A percentile compares a stretch with the other conserved stretches of the same genome.
Evolutionary conservation across 92 coral and sea anemone species (phyloP).

Genomic region (Zoanthus sociatus): DNA sequence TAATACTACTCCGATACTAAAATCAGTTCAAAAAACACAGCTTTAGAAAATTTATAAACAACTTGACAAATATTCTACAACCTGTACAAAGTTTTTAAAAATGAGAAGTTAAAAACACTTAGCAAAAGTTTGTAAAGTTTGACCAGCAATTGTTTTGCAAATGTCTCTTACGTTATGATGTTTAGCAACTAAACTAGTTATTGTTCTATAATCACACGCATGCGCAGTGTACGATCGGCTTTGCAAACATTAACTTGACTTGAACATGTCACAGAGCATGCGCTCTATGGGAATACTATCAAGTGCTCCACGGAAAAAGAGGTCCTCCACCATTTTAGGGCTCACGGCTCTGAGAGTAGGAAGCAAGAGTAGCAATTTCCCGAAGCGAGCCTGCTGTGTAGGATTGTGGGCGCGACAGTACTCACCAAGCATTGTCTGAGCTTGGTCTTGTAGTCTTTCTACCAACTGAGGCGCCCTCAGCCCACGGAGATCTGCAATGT

Average conservation of each 20-base stretch:
- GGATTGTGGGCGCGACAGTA: slow-evolving; percentile 90
- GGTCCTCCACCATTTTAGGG: slow-evolving; percentile 78
- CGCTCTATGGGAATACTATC: slow-evolving; percentile 95
- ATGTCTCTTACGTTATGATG: not conserved
- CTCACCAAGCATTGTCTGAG: slow-evolving; percentile 97
- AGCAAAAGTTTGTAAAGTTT: no score
- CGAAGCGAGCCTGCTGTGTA: slow-evolving; percentile 93
- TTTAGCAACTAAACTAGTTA: not conserved
- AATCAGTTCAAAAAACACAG: no score
- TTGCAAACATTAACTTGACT: slow-evolving; percentile 59
- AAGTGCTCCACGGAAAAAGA: slow-evolving; percentile 92
- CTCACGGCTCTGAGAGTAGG: slow-evolving; percentile 91
- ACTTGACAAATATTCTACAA: no score
- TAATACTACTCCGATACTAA: no score
- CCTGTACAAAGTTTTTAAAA: no score
- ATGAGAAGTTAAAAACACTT: no score
- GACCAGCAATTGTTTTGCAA: not conserved
- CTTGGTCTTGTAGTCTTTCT: slow-evolving; percentile 96
- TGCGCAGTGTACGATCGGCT: not conserved
- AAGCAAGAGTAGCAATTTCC: slow-evolving; percentile 89
- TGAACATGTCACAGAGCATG: slow-evolving; percentile 99
- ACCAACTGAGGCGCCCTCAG: slow-evolving; percentile 96
- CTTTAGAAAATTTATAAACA: no score
- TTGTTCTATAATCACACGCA: not conserved
- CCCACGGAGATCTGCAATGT: slow-evolving; percentile 88